These are phyloP conservation scores for Orius insidiosus DNA, from an alignment of 1,140 invertebrate species.

Conservation along the genomic window DNA sequence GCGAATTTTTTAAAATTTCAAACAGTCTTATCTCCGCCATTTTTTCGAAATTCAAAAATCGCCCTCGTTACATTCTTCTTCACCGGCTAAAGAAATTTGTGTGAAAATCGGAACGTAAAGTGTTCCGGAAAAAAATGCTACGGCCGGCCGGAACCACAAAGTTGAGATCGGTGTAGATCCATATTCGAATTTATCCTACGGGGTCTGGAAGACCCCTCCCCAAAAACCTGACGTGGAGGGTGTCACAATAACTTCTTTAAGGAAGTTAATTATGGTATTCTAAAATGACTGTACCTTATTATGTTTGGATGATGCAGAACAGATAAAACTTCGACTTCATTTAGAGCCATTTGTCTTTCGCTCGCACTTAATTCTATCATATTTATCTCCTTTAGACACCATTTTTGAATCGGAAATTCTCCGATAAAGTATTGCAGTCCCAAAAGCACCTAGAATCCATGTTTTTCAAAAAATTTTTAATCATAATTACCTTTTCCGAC, in stretches of 20 bases:
- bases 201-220: no score
- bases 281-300: constrained; percentile 27
- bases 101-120: background rate
- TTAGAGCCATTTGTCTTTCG: constrained; percentile 53
- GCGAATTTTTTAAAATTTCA: no score
- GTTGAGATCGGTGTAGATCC: no score
- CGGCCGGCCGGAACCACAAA: no score
- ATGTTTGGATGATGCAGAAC: constrained; percentile 59
- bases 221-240: no score
- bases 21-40: no score
- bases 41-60: background rate
- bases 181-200: no score
- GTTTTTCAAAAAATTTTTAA: constrained; percentile 21
- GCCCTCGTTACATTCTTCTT: background rate
- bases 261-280: no score
- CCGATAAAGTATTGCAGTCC: constrained; percentile 51
- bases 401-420: constrained; percentile 42
- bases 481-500: constrained; percentile 35
- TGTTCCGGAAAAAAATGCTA: no score
- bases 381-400: constrained; percentile 58
- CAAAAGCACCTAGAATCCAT: constrained; percentile 44
- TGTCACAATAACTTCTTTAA: no score
- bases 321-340: constrained; percentile 55
- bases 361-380: constrained; percentile 46
- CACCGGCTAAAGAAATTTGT: no score